A percentile compares a stretch with the other conserved stretches of the same genome.
Conservation (phyloP, 2,797 vertebrate genomes). For the Cryptoprocta ferox region DNA sequence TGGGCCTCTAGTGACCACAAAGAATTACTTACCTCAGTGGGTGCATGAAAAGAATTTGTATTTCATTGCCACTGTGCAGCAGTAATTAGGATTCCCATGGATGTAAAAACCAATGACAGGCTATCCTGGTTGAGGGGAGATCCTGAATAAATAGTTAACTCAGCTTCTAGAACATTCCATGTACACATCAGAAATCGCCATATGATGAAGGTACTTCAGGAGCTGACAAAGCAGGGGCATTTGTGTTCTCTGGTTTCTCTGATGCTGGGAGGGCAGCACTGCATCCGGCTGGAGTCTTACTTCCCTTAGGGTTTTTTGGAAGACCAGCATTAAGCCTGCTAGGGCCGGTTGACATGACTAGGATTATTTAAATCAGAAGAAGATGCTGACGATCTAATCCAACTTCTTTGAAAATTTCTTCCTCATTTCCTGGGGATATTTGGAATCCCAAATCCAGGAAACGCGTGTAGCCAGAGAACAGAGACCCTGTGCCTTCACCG, state of each 20-base stretch:
- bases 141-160: background rate
- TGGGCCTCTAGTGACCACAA: background rate
- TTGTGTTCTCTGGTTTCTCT: background rate
- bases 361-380: background rate
- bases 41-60: background rate
- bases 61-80: background rate
- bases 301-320: background rate
- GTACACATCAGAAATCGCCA: background rate
- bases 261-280: rapidly evolving
- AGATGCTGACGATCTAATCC: background rate
- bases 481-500: background rate
- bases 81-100: background rate
- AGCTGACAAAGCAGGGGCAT: background rate
- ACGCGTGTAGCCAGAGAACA: background rate
- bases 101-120: background rate
- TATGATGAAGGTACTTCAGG: too few species aligned
- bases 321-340: background rate
- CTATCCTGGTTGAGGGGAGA: background rate
- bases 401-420: background rate
- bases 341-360: rapidly evolving
- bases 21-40: background rate
- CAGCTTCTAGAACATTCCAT: background rate
- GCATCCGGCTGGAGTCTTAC: rapidly evolving
- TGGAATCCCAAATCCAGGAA: background rate
- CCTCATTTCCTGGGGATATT: background rate